Evolutionary conservation across 2,888 invertebrate species (phyloP), one percentile per base, ranked within the genome.

Genomic region (Gonocerus acuteangulatus): DNA sequence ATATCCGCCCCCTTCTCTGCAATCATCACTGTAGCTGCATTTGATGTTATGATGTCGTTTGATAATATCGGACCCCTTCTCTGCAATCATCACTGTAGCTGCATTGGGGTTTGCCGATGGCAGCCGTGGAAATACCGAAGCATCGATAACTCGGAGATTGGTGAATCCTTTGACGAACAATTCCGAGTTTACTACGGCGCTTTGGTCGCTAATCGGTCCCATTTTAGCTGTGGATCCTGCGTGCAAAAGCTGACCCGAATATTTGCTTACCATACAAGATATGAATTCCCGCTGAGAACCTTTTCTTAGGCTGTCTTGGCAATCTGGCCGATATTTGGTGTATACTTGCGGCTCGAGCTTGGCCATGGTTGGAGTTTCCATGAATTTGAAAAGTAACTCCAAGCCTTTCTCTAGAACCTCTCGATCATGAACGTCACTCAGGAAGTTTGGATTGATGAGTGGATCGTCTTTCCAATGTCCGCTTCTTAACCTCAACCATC

Each of bases 221-320:
- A 68, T 68, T 11, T 60, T 65, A 15, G 60, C 60, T 0, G 72
- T 42, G 36, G 63, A 62, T 23, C 56, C 48, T 22, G 58, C 84
- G 74, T 86, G 85, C 68, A 76, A 84, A 48, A 90, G 87, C 0
- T 90, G 90, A 2, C 83, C 84, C 0, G 88, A 86, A 66, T 89
- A 90, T 36, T 86, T 81, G 6, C 86, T 75, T n/a, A 89, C 86
- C 86, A 89, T 87, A 69, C 91, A 92, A 71, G 23, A 3, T 2
- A 54, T 42, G 15, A 44, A 54, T 7, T 42, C 13, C 3, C 4
- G 4, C 13, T 15, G 89, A 90, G 85, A 88, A 90, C 70, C 85
- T 6, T n/a, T 23, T 11, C 48, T 32, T 18, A 19, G 19, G 15
- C 34, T 51, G 1, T n/a, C 82, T 70, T 22, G 77, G 79, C 66